Base-by-base conservation (phyloP, 1,140 invertebrate species). In the Andrena cerasifolii region DNA sequence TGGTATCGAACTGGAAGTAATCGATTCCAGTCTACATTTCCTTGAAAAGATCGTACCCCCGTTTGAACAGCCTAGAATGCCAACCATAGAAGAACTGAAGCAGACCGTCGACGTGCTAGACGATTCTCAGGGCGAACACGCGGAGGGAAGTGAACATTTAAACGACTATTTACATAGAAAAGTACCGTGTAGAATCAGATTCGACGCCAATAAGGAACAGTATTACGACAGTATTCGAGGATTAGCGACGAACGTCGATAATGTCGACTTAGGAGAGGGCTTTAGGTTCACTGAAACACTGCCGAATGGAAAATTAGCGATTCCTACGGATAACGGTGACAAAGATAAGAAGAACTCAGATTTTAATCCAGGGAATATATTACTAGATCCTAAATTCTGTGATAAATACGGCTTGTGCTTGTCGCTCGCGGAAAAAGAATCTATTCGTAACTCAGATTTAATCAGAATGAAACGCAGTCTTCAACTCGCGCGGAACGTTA, bases 1-100 rank as follows among this genome's bases (percentile, higher is more conserved):
- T 58, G 75, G 77, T 0, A 83, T 92, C 2, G 36, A 86, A 33
- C 54, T 91, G 21, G 26, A 87, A 26, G 40, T 89, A 18, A 24
- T 89, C 2, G 77, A 92, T 54, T 82, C 81, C 0, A 87, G 72
- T 63, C 65, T 90, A 47, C 89, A 91, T 51, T 92, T 88, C 67
- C 18, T 91, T 0, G 89, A 91, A 36, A 91, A 92, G 68, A 68
- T 85, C 21, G 87, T 91, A 26, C 61, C 89, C 6, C 61, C 63
- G 24, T 92, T 88, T 59, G 83, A 89, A 21, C 78, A 78, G 65
- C 7, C 68, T 31, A 74, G 61, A 80, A 78, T 88, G 24, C 49
- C 78, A 61, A 78, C 36, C 63, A 3, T 82, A 3, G 49, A 80
- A 33, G 76, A 83, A 72, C 68, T 87, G 8, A 79, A 80, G 12